A percentile compares a stretch with the other conserved stretches of the same genome.
Evolutionary conservation across 2,888 invertebrate species (phyloP).

Genomic region (Falcaria lacertinaria): DNA sequence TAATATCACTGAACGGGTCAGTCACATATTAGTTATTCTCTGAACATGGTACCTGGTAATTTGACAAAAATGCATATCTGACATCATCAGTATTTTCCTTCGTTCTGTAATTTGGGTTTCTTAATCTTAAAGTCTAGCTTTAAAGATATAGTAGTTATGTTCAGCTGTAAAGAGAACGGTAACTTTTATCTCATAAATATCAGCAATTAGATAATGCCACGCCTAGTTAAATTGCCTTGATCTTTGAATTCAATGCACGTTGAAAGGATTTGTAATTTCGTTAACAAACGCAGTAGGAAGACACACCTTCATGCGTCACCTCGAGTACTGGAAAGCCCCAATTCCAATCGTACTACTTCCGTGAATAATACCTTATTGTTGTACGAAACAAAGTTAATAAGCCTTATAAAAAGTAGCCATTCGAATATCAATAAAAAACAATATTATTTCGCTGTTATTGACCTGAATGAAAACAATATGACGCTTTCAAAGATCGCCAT

Average conservation of each 20-base stretch:
- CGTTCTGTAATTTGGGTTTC: too few species aligned
- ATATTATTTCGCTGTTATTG: constrained; percentile 32
- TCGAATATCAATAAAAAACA: constrained; percentile 16
- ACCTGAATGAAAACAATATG: constrained; percentile 17
- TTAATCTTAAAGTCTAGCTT: too few species aligned
- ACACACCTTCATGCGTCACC: constrained; percentile 17
- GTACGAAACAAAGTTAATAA: constrained; percentile 6
- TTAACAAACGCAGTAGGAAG: constrained; percentile 1
- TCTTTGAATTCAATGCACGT: neutral
- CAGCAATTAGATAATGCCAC: constrained; percentile 1
- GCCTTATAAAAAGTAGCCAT: constrained; percentile 7
- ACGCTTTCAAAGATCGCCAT: constrained; percentile 1
- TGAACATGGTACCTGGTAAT: too few species aligned
- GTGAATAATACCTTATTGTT: constrained; percentile 15
- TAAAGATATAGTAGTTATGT: neutral
- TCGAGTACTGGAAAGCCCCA: constrained; percentile 15
- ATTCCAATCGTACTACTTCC: constrained; percentile 10
- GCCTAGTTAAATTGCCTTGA: neutral
- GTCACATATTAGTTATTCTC: too few species aligned
- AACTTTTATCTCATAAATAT: neutral
- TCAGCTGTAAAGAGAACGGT: neutral
- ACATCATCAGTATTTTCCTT: too few species aligned
- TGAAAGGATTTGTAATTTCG: constrained; percentile 9
- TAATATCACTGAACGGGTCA: too few species aligned
- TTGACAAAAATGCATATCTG: too few species aligned